phyloP scores from a whole-genome alignment of 2,888 invertebrate genomes.

The Anarsia innoxiella region DNA sequence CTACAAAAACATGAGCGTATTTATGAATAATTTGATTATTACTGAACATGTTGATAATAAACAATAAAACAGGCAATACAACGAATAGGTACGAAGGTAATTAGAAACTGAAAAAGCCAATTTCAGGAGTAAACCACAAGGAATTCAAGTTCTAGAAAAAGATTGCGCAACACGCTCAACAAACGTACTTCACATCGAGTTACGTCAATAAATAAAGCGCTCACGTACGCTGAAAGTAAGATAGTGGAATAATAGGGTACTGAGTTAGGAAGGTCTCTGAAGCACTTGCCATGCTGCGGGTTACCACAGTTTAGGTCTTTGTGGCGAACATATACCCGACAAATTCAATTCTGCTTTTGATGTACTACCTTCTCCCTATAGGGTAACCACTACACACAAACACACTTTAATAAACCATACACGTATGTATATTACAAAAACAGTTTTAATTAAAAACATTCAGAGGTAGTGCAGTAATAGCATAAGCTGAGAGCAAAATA shows the following conservation, averaged over 20 bases:
- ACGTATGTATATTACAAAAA: too few relatives aligned
- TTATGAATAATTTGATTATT: too few relatives aligned
- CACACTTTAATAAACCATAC: too few relatives aligned
- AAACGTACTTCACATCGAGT: constrained; percentile 36
- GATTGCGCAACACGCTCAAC: constrained; percentile 31
- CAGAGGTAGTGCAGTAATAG: neutral
- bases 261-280: constrained; percentile 37
- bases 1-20: too few relatives aligned
- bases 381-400: too few relatives aligned
- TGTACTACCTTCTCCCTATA: too few relatives aligned
- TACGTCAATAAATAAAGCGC: constrained; percentile 46
- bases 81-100: too few relatives aligned
- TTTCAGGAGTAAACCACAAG: too few relatives aligned
- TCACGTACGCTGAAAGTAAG: constrained; percentile 41
- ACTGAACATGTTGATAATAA: too few relatives aligned
- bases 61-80: too few relatives aligned
- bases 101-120: too few relatives aligned
- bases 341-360: constrained; percentile 32
- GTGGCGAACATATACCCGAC: constrained; percentile 27
- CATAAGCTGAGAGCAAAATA: neutral
- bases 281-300: constrained; percentile 40
- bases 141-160: too few relatives aligned
- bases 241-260: constrained; percentile 50
- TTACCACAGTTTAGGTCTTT: constrained; percentile 39
- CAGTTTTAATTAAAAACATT: constrained; percentile 10